These are phyloP conservation scores for Scaptomyza tumidula DNA, from an alignment of 2,888 invertebrate species.

Conservation along the genomic window DNA sequence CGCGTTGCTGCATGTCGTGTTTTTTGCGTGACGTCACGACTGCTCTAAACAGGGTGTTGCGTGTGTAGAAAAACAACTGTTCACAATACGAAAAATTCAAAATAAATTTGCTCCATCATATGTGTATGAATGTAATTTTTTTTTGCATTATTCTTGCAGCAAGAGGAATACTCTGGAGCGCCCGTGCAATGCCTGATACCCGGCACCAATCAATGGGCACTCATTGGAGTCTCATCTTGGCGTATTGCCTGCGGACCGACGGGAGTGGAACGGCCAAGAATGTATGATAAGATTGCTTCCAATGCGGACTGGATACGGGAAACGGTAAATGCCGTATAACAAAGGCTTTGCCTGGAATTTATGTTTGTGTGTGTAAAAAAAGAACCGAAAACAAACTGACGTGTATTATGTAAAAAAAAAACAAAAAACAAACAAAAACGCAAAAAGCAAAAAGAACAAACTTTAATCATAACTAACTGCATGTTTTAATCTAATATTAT, in stretches of 20 bases:
- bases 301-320: conserved; percentile 94
- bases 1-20: conserved; percentile 72
- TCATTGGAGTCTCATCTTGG: conserved; percentile 93
- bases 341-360: not conserved
- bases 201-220: conserved; percentile 90
- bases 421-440: too few relatives aligned
- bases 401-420: conserved; percentile 49
- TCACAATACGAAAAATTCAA: too few relatives aligned
- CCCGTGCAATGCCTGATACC: conserved; percentile 92
- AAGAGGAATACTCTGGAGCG: conserved; percentile 94
- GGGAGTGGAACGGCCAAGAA: conserved; percentile 91
- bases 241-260: conserved; percentile 92
- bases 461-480: conserved; percentile 55
- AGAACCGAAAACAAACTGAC: conserved; percentile 9
- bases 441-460: conserved; percentile 28
- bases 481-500: conserved; percentile 38
- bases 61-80: not conserved
- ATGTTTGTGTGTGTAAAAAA: not conserved
- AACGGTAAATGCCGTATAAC: conserved; percentile 86
- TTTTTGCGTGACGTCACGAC: conserved; percentile 56
- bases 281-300: conserved; percentile 92
- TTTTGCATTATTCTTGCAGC: conserved; percentile 85
- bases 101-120: too few relatives aligned
- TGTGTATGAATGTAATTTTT: too few relatives aligned
- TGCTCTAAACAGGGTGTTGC: conserved; percentile 47